These are phyloP conservation scores for Brachionus koreanus DNA, from an alignment of 1,140 invertebrate genomes.

Conservation along the genomic window DNA sequence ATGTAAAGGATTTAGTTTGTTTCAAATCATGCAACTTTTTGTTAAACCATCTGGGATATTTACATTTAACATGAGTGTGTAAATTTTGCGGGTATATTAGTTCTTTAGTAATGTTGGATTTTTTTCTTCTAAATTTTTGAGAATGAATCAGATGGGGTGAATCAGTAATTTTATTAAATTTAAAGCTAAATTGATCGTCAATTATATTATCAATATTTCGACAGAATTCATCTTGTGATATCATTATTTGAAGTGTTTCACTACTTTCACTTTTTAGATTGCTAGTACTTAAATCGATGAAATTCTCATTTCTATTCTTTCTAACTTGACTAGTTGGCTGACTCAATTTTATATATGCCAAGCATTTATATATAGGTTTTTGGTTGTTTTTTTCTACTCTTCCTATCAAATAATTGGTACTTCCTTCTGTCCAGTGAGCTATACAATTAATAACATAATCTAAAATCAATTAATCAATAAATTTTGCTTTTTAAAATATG, in stretches of 20 bases:
- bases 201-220: constrained; percentile 34
- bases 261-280: neutral
- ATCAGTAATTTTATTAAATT: constrained; percentile 14
- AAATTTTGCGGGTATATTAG: neutral
- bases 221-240: constrained; percentile 41
- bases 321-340: neutral
- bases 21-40: constrained; percentile 42
- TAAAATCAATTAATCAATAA: neutral
- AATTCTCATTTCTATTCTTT: neutral
- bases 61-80: neutral
- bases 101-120: neutral
- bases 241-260: neutral
- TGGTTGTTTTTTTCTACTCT: neutral
- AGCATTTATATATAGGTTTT: constrained; percentile 13
- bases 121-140: neutral
- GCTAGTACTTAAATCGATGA: neutral
- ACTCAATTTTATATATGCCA: neutral
- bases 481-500: neutral
- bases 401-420: constrained; percentile 29
- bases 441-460: constrained; percentile 29
- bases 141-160: neutral
- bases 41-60: constrained; percentile 35
- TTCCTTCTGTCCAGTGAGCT: constrained; percentile 35
- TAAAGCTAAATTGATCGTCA: constrained; percentile 38
- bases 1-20: constrained; percentile 25